Percentiles rank a stretch among this genome's conserved stretches.
These are phyloP conservation scores for Smittia aterrima DNA, from an alignment of 2,888 invertebrate genomes.

Conservation along the genomic window DNA sequence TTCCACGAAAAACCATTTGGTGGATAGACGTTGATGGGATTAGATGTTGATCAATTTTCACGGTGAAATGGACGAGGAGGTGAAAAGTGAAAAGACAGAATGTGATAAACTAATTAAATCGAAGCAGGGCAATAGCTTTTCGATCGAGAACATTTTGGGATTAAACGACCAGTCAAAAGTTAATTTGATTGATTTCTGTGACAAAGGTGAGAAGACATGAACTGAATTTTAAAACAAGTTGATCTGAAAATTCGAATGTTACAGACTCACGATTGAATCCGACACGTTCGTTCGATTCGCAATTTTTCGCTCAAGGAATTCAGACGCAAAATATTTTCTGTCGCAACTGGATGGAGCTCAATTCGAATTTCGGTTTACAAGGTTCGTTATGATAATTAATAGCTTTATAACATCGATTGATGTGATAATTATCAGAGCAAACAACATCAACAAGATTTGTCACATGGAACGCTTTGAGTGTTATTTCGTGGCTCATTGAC, in stretches of 20 bases:
- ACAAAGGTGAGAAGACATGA: slow-evolving; percentile 17
- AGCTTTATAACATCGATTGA: background rate
- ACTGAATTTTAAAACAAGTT: background rate
- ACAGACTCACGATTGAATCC: background rate
- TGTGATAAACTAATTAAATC: background rate
- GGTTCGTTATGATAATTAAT: slow-evolving; percentile 12
- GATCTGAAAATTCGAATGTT: background rate
- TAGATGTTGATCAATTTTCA: slow-evolving; percentile 6
- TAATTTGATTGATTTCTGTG: slow-evolving; percentile 18
- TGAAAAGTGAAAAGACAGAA: background rate
- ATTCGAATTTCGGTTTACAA: slow-evolving; percentile 14
- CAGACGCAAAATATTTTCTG: background rate
- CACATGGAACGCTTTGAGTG: background rate
- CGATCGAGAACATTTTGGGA: slow-evolving; percentile 29
- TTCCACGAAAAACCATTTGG: slow-evolving; percentile 1
- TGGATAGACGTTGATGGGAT: slow-evolving; percentile 12
- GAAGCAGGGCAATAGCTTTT: slow-evolving; percentile 26
- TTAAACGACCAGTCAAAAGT: background rate
- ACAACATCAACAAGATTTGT: background rate
- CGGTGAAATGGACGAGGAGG: background rate
- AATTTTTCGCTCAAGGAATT: background rate
- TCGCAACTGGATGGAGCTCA: slow-evolving; percentile 32
- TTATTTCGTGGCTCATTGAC: background rate
- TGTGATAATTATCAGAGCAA: background rate
- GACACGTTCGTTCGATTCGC: background rate